A percentile compares a stretch with the other conserved stretches of the same genome.
phyloP scores from a whole-genome alignment of 2,113 vertebrate species.

The Burhinus oedicnemus region DNA sequence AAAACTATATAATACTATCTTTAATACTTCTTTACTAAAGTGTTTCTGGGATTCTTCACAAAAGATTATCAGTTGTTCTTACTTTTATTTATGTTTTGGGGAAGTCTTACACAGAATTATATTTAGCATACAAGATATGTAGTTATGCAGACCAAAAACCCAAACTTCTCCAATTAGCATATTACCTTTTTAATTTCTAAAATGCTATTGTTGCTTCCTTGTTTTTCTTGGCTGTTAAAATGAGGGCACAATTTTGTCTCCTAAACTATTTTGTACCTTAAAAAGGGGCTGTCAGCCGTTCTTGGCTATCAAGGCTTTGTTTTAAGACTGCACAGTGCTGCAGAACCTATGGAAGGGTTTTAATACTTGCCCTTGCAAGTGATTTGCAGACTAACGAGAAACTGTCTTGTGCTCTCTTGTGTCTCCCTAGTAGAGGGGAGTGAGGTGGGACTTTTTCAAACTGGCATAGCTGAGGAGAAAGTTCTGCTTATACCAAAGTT shows the following conservation, averaged over 20 bases:
- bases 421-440: not conserved
- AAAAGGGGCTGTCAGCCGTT: fast-evolving
- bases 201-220: not conserved
- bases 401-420: not conserved
- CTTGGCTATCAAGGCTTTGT: not conserved
- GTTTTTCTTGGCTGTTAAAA: not conserved
- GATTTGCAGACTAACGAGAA: not conserved
- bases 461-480: not conserved
- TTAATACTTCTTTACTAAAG: not conserved
- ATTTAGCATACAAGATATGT: not conserved
- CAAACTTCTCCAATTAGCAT: not conserved
- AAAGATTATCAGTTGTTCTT: not conserved
- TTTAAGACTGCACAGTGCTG: not conserved
- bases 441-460: too few relatives aligned
- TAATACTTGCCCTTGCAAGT: not conserved
- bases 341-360: not conserved
- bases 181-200: not conserved
- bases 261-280: not conserved
- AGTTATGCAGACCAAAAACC: not conserved
- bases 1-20: not conserved
- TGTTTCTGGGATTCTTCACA: not conserved
- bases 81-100: not conserved
- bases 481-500: not conserved
- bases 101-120: not conserved
- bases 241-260: not conserved